Conservation (phyloP, 2,888 invertebrate species). For the Caenorhabditis wallacei region DNA sequence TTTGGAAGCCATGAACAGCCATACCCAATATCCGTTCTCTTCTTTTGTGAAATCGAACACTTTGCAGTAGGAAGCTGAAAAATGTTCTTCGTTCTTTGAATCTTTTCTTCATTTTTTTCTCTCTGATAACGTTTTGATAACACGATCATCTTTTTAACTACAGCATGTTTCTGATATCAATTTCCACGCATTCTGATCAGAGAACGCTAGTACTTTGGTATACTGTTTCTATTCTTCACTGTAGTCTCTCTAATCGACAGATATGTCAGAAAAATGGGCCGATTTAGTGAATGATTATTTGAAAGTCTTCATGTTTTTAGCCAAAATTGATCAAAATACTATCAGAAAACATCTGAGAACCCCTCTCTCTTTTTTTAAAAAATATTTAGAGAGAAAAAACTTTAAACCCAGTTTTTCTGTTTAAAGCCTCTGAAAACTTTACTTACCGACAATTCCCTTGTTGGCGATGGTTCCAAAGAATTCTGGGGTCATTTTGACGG, state of each 20-base stretch:
- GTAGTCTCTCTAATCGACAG: too few relatives aligned
- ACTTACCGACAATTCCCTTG: slow-evolving; percentile 73
- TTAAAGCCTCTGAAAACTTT: too few relatives aligned
- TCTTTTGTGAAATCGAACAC: slow-evolving; percentile 73
- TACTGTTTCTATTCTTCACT: background rate
- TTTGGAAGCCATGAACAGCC: slow-evolving; percentile 74
- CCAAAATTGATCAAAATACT: too few relatives aligned
- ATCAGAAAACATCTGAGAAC: too few relatives aligned
- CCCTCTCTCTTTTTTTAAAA: too few relatives aligned
- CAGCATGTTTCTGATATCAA: slow-evolving; percentile 16
- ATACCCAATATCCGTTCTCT: slow-evolving; percentile 77
- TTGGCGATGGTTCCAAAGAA: slow-evolving; percentile 72
- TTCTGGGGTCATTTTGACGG: slow-evolving; percentile 71
- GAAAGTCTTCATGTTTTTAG: too few relatives aligned
- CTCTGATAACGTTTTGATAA: slow-evolving; percentile 34
- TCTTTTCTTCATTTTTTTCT: slow-evolving; percentile 5
- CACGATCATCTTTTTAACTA: slow-evolving; percentile 25
- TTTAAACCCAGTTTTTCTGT: too few relatives aligned
- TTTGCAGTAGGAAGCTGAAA: slow-evolving; percentile 76
- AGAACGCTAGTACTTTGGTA: slow-evolving; percentile 54
- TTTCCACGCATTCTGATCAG: slow-evolving; percentile 18
- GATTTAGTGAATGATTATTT: too few relatives aligned
- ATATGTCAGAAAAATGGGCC: too few relatives aligned
- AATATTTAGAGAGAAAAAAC: too few relatives aligned
- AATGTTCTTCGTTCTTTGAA: slow-evolving; percentile 8